phyloP scores from a whole-genome alignment of 2,888 invertebrate genomes.

The Phengaris arion region DNA sequence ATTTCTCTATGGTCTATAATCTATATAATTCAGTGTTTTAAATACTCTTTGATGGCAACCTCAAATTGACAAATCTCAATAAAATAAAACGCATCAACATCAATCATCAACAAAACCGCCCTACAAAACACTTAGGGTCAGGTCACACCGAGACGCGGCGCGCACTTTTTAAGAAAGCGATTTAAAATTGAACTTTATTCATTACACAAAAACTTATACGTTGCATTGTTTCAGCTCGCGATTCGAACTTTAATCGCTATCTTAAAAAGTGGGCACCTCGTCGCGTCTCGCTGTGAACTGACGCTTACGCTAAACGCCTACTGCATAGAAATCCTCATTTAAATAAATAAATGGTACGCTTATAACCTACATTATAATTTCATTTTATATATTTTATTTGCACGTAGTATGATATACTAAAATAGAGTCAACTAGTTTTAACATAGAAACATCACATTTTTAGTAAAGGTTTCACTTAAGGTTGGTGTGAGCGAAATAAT shows the following conservation, averaged over 20 bases:
- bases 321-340: conserved; percentile 47
- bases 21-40: conserved; percentile 15
- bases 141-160: too few relatives aligned
- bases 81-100: conserved; percentile 33
- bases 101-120: conserved; percentile 35
- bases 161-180: too few relatives aligned
- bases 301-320: conserved; percentile 31
- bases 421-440: conserved; percentile 67
- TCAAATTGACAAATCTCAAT: conserved; percentile 32
- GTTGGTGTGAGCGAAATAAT: conserved; percentile 60
- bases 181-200: too few relatives aligned
- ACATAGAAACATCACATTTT: conserved; percentile 69
- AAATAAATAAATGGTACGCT: conserved; percentile 69
- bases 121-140: conserved; percentile 20
- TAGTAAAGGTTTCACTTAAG: conserved; percentile 43
- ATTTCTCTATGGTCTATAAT: conserved; percentile 11
- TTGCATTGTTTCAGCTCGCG: too few relatives aligned
- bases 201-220: too few relatives aligned
- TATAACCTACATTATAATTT: conserved; percentile 69
- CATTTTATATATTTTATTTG: conserved; percentile 58
- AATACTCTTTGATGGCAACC: conserved; percentile 21
- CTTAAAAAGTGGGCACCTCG: too few relatives aligned
- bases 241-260: too few relatives aligned
- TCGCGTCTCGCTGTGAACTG: too few relatives aligned
- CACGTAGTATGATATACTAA: conserved; percentile 67